Evolutionary conservation across 2,113 vertebrate genomes (phyloP), one percentile per base, ranked within the genome.

Genomic region (Balaenoptera acutorostrata): DNA sequence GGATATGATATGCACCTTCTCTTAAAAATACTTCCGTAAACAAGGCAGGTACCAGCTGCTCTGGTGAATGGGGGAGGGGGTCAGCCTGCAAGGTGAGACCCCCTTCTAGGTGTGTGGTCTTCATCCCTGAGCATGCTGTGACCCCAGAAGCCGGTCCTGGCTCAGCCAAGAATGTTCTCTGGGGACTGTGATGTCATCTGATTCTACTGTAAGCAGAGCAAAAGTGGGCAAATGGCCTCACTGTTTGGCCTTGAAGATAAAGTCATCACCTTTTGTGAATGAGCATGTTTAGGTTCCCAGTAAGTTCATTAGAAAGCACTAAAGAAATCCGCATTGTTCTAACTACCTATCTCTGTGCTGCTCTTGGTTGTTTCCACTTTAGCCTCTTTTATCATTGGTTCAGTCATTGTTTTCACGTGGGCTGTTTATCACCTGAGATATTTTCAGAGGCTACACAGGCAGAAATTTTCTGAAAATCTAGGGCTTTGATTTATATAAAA

Each of bases 231-330:
- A 81, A 71, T 44, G 33, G 44, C 77, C 36, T 89, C 80, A 64
- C 69, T 80, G 52, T 80, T 96, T 84, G 94, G 31, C 95, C 91
- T 92, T 96, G 86, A 90, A 93, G 85, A 94, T 94, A 85, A 88
- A 80, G 63, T 55, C n/a, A 36, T 83, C 81, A 68, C 55, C 33
- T 89, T 96, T 75, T 88, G 86, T 69, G 41, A 57, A 61, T 90
- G 94, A n/a, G 18, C 36, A 17, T 63, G 57, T 68, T 52, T 71
- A 74, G 33, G 59, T 27, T 33, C 33, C 55, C 63, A 77, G 0
- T 15, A 81, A 78, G 39, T 68, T 74, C 49, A 52, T 46, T 49
- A 74, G 71, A 90, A 86, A 81, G 17, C 36, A 17, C 33, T 27
- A 39, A 89, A 23, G 27, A 80, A 80, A 63, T 82, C 52, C 14